Conservation (phyloP, 1,140 invertebrate species). For the Leucophenga varia region DNA sequence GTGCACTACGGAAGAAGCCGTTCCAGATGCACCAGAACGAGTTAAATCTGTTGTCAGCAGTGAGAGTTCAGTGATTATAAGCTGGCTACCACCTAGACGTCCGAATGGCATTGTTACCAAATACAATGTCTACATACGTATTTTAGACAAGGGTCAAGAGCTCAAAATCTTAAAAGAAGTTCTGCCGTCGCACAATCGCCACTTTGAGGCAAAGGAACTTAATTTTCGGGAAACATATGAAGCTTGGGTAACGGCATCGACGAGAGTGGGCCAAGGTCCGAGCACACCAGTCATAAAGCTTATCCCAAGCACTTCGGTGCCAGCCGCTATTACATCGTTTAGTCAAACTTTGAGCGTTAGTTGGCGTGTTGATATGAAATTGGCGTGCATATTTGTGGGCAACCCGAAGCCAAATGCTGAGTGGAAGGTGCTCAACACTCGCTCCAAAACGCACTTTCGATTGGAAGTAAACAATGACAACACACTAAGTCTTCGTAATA, state of each 20-base stretch:
- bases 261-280: conserved; percentile 62
- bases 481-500: conserved; percentile 61
- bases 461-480: conserved; percentile 62
- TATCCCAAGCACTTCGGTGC: conserved; percentile 59
- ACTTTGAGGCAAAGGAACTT: conserved; percentile 62
- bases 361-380: conserved; percentile 61
- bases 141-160: conserved; percentile 58
- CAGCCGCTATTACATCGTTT: conserved; percentile 66
- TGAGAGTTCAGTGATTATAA: conserved; percentile 71
- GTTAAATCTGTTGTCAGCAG: conserved; percentile 73
- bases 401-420: conserved; percentile 59
- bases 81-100: conserved; percentile 73
- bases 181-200: conserved; percentile 56
- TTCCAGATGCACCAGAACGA: conserved; percentile 70
- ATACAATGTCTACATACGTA: conserved; percentile 72
- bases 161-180: conserved; percentile 46
- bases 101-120: conserved; percentile 74
- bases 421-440: conserved; percentile 57
- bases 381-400: conserved; percentile 65
- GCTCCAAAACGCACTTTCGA: conserved; percentile 33
- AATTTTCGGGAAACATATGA: conserved; percentile 64
- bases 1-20: conserved; percentile 74
- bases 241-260: conserved; percentile 67
- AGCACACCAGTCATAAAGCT: conserved; percentile 61
- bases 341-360: conserved; percentile 59